Base-by-base conservation (phyloP, 1,140 invertebrate species). In the Eciton burchellii region DNA sequence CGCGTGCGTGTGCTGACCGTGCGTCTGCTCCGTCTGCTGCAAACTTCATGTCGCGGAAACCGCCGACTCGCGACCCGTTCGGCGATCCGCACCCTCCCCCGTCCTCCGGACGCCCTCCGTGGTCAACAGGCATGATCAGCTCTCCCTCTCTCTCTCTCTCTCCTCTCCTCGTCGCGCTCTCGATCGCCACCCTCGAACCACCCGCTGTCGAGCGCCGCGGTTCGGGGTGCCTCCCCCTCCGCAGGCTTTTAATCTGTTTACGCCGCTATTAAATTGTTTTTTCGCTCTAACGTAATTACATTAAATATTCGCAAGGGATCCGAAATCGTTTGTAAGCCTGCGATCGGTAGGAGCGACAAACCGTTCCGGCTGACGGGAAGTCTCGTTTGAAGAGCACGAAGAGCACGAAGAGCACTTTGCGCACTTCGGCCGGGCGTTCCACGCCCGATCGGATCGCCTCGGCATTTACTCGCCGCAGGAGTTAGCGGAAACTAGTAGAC, bases 1-100 rank as follows among this genome's bases (percentile, higher is more conserved):
- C 70, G 63, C 56, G 74, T 63, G 74, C 66, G 74, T 62, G 49
- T 79, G 63, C 74, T 68, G 74, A 70, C 52, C 63, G 49, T 59
- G 81, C 73, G 72, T 83, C 63, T 60, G 43, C 29, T 16, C n/a
- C 73, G 76, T 71, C 45, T 79, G 57, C 45, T 79, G 57, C 19
- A 41, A 49, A 81, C 63, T 76, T 86, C 65, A 77, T 70, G 57
- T 63, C 47, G 14, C 21, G 47, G 41, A 52, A 49, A 35, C 49
- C 66, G 54, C 35, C 29, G 68, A 83, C n/a, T n/a, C n/a, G n/a
- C n/a, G n/a, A n/a, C n/a, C n/a, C 24, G 59, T 71, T 65, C 74
- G 35, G 24, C 16, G 66, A 14, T 29, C 45, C 45, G 59, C 59
- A 19, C 26, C 47, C 57, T 52, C n/a, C 21, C 45, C 45, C 63